Evolutionary conservation across 2,113 vertebrate genomes (phyloP), one percentile per base, ranked within the genome.

Genomic region (Brienomyrus brachyistius): DNA sequence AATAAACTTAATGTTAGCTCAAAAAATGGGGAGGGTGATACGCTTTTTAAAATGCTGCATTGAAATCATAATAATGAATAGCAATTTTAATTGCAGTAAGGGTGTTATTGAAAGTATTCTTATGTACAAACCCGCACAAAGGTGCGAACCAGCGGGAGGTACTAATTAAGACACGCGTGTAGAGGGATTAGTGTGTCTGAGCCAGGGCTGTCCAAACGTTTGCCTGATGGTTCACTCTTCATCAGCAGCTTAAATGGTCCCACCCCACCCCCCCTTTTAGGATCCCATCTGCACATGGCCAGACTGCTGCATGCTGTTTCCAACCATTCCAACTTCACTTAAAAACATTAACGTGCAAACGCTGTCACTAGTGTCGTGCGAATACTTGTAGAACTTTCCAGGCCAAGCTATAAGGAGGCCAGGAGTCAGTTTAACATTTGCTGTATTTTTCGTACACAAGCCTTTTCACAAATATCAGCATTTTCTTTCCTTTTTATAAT

Each of bases 341-440:
- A 93, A 95, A 96, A 96, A 94, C 94, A 95, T 95, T 93, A 94
- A 94, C 95, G 94, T 92, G 23, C 47, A 19, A 82, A 91, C 91
- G 92, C 90, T 93, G n/a, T 86, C 48, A 86, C 50, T 31, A 11
- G 43, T 48, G 82, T 50, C 7, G 19, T 54, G 17, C 17, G 17
- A 98, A 98, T 99, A 95, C 92, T 94, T 94, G 92, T 92, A 93
- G 93, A 95, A 95, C 93, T 95, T 95, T 95, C 94, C 93, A 93
- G 31, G 92, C 93, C 88, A 8, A 92, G 93, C 94, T 95, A 95
- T 96, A 95, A 96, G 94, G n/a, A 92, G 93, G 94, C 92, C 93
- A 93, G 93, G 93, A 91, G 93, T 95, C 94, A 94, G 95, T 95
- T 94, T 90, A 35, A 92, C 92, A 92, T 94, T 93, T 92, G 92